Percentiles rank a stretch among this genome's conserved stretches.
phyloP scores from a whole-genome alignment of 2,888 invertebrate genomes.

The Macrosiphum euphorbiae region DNA sequence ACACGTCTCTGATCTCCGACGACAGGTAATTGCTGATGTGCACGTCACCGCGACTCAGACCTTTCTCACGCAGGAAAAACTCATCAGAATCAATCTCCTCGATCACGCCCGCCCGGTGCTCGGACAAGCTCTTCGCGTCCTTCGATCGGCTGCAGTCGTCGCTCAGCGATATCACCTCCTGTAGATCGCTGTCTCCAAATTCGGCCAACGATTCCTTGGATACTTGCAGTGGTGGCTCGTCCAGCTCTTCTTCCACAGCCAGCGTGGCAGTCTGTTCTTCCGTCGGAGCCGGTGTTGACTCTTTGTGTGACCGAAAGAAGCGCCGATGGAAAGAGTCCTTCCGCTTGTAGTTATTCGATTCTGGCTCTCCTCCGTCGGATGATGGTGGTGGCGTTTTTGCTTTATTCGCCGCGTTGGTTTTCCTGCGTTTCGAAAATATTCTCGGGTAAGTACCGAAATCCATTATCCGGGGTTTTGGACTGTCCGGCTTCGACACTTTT shows the following conservation, averaged over 20 bases:
- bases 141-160: conserved; percentile 66
- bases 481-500: conserved; percentile 71
- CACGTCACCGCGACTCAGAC: conserved; percentile 72
- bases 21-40: conserved; percentile 83
- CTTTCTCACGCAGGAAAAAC: conserved; percentile 65
- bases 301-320: conserved; percentile 66
- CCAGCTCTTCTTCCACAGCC: conserved; percentile 62
- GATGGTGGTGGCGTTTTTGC: conserved; percentile 40
- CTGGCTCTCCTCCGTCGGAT: conserved; percentile 37
- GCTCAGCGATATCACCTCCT: conserved; percentile 65
- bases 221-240: conserved; percentile 47
- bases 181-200: conserved; percentile 65
- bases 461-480: conserved; percentile 31
- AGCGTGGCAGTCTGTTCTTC: conserved; percentile 52
- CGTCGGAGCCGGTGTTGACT: conserved; percentile 69
- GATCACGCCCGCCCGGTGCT: conserved; percentile 65
- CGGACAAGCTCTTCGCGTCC: conserved; percentile 68
- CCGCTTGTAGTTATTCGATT: background rate
- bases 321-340: conserved; percentile 33
- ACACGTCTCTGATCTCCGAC: conserved; percentile 72
- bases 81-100: conserved; percentile 61
- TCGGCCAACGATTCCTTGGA: conserved; percentile 66
- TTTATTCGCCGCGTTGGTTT: conserved; percentile 69
- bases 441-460: conserved; percentile 86
- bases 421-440: conserved; percentile 72